These are phyloP conservation scores for Lordiphosa andalusiaca DNA, from an alignment of 2,888 invertebrate species.

Conservation along the genomic window DNA sequence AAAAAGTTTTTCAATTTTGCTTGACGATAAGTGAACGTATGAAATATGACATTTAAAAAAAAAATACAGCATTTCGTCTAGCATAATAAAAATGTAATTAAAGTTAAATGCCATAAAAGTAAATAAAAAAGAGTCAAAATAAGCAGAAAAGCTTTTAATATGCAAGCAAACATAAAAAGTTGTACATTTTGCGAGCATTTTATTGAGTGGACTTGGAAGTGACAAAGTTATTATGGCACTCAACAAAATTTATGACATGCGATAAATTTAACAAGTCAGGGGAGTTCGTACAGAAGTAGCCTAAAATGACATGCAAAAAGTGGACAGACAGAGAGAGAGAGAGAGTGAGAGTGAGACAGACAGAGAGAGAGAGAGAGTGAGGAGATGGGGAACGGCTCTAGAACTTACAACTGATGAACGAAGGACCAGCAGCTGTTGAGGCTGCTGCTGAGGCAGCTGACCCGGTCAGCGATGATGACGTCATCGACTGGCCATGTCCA, in stretches of 20 bases:
- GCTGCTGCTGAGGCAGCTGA: constrained; percentile 16
- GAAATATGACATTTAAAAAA: constrained; percentile 58
- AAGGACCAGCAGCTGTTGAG: constrained; percentile 34
- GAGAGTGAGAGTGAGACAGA: constrained; percentile 4
- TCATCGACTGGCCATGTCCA: constrained; percentile 24
- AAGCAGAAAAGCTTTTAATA: constrained; percentile 43
- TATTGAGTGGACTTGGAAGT: constrained; percentile 52
- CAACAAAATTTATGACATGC: constrained; percentile 60
- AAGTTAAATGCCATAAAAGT: constrained; percentile 51
- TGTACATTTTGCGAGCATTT: constrained; percentile 32
- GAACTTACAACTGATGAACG: constrained; percentile 78
- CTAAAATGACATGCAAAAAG: constrained; percentile 3
- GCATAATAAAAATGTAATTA: constrained; percentile 69
- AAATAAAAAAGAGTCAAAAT: constrained; percentile 6
- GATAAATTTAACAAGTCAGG: constrained; percentile 60
- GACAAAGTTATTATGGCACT: constrained; percentile 60
- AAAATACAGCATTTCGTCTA: constrained; percentile 30
- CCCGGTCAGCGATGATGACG: constrained; percentile 26
- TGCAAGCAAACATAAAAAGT: constrained; percentile 56
- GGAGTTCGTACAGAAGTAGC: constrained; percentile 4
- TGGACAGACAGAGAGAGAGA: constrained; percentile 1
- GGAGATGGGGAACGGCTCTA: constrained; percentile 14
- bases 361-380: constrained; percentile 3
- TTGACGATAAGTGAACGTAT: constrained; percentile 65
- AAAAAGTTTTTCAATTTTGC: constrained; percentile 72